Evolutionary conservation across 2,797 vertebrate genomes (phyloP), one percentile per base, ranked within the genome.

Genomic region (Pogoniulus pusillus): DNA sequence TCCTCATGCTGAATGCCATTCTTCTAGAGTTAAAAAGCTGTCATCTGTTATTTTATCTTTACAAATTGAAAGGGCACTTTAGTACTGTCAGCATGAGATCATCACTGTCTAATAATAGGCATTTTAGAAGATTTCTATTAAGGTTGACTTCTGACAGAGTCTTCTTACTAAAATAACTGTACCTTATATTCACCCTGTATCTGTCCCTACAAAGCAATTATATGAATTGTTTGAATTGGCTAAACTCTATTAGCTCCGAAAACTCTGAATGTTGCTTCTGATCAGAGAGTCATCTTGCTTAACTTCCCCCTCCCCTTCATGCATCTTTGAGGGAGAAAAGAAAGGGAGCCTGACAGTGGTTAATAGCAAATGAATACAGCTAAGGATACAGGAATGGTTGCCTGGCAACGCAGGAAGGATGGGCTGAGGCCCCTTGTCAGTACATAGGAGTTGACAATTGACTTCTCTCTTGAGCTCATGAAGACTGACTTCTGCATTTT

Each of bases 321-420:
- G 32, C 9, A 3, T 63, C 76, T 71, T 34, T 39, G 51, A 75
- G 77, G 66, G 72, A 62, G 58, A 60, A 83, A 54, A 87, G 93
- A 89, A 54, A 96, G 74, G 82, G 90, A 93, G 24, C 71, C 86
- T 91, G 63, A 47, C 95, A 85, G 37, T 90, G 71, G 65, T 63
- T 96, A 93, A 92, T 92, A 63, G 89, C 74, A 96, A 90, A 93
- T 93, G 94, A 88, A 82, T 82, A 85, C 79, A 83, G 70, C 62
- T 73, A 94, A 66, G 79, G 94, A 93, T 92, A 14, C 64, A 74
- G 78, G 79, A 68, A 29, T 0, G 24, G 94, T 96, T 97, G 93
- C 96, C 83, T 89, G 91, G 94, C 92, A 97, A 96, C 96, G 1
- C 5, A 13, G 72, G 60, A 37, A 96, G 72, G 81, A 83, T 82